Evolutionary conservation across 2,113 vertebrate genomes (phyloP).

Genomic region (Corvus cornix): DNA sequence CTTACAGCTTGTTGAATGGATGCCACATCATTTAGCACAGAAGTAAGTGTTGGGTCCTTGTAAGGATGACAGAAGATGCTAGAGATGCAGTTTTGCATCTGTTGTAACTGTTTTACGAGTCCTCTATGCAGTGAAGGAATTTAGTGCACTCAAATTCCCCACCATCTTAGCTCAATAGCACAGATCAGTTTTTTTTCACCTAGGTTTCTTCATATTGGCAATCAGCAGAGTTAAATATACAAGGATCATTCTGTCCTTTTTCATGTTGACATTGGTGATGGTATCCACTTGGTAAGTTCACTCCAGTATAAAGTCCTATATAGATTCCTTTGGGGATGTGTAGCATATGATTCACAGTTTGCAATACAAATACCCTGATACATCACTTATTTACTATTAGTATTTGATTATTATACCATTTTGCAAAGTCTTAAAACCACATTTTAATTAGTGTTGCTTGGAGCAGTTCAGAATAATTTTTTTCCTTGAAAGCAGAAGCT

Average conservation of each 20-base stretch:
- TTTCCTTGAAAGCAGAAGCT: conserved; percentile 62
- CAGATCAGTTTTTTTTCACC: not conserved
- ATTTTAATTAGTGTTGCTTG: conserved; percentile 68
- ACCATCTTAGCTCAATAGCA: conserved; percentile 3
- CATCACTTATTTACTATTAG: conserved; percentile 79
- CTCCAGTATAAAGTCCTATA: conserved; percentile 34
- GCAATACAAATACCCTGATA: conserved; percentile 83
- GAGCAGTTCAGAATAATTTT: conserved; percentile 73
- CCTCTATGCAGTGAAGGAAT: conserved; percentile 46
- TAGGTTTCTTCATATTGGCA: conserved; percentile 55
- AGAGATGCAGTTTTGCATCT: not conserved
- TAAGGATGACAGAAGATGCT: conserved; percentile 15
- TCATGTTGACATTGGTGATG: not conserved
- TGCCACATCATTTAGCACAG: conserved; percentile 54
- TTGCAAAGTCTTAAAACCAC: conserved; percentile 69
- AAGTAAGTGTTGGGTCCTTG: conserved; percentile 47
- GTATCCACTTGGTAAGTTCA: conserved; percentile 39
- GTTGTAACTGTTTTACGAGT: not conserved
- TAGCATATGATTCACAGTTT: conserved; percentile 81
- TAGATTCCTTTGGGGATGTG: conserved; percentile 70
- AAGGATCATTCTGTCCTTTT: conserved; percentile 31
- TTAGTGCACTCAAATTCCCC: conserved; percentile 33
- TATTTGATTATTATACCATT: conserved; percentile 77
- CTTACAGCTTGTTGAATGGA: conserved; percentile 53
- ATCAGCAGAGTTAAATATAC: conserved; percentile 67